A percentile compares a stretch with the other conserved stretches of the same genome.
Conservation (phyloP, 92 coral and sea anemone species). For the Porites rus region DNA sequence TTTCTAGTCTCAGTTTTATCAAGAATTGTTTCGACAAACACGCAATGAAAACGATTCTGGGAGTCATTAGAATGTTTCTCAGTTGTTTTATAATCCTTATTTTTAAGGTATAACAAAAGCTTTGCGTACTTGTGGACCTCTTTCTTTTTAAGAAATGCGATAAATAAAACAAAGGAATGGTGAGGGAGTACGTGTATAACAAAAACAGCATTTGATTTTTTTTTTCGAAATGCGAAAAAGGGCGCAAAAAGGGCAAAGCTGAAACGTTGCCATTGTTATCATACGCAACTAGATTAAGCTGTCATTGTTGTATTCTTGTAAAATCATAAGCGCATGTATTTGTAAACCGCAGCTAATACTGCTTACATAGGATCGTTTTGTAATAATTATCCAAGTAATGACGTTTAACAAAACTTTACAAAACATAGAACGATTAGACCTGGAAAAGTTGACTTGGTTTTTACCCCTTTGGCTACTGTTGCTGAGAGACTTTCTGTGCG, state of each 20-base stretch:
- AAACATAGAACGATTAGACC: too few species aligned
- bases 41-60: background rate
- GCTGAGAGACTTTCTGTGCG: too few species aligned
- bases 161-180: too few species aligned
- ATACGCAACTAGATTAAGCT: background rate
- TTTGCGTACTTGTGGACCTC: background rate
- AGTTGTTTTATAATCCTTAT: background rate
- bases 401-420: background rate
- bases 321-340: slow-evolving; percentile 3
- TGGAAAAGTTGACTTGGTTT: too few species aligned
- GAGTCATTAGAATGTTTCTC: background rate
- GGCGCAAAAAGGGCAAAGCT: background rate
- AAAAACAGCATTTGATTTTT: too few species aligned
- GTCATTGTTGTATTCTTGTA: background rate
- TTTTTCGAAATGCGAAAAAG: background rate
- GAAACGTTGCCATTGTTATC: background rate
- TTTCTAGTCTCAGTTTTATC: background rate
- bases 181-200: background rate
- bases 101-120: background rate
- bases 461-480: too few species aligned
- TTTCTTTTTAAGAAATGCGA: too few species aligned
- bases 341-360: slow-evolving; percentile 1
- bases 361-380: background rate
- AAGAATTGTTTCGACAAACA: background rate
- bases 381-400: background rate